A percentile compares a stretch with the other conserved stretches of the same genome.
These are phyloP conservation scores for Cacoxenus indagator DNA, from an alignment of 2,888 invertebrate genomes.

Conservation along the genomic window DNA sequence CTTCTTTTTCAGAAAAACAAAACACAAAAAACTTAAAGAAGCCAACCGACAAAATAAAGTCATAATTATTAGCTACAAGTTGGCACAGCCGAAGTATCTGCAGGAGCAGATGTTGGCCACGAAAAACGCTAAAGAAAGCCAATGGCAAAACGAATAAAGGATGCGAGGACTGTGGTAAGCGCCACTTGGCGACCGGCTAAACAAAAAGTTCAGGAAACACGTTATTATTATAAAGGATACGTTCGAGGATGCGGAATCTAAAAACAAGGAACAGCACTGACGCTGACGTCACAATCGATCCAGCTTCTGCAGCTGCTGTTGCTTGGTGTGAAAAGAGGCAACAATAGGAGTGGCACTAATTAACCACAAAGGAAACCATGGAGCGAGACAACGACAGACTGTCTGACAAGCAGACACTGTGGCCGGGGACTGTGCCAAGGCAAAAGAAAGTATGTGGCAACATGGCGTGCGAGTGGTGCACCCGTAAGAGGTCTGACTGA, in stretches of 20 bases:
- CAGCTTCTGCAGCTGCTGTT: background rate
- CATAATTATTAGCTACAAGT: conserved; percentile 28
- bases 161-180: background rate
- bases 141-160: background rate
- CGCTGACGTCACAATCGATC: conserved; percentile 1
- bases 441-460: background rate
- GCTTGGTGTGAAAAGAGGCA: conserved; percentile 6
- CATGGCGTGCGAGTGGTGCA: background rate
- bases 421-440: background rate
- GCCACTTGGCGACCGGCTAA: background rate
- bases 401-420: background rate
- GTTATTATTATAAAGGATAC: conserved; percentile 18
- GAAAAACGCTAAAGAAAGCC: background rate
- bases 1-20: background rate
- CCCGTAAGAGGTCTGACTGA: background rate
- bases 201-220: background rate
- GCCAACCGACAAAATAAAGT: conserved; percentile 20
- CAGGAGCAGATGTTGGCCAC: too few relatives aligned
- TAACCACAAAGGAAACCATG: conserved; percentile 19
- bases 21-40: conserved; percentile 9
- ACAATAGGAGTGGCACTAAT: conserved; percentile 18
- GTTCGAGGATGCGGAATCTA: background rate
- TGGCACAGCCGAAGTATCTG: conserved; percentile 3
- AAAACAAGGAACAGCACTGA: background rate
- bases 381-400: background rate